These are phyloP conservation scores for Thermophis baileyi DNA, from an alignment of 2,113 vertebrate genomes.

Conservation along the genomic window DNA sequence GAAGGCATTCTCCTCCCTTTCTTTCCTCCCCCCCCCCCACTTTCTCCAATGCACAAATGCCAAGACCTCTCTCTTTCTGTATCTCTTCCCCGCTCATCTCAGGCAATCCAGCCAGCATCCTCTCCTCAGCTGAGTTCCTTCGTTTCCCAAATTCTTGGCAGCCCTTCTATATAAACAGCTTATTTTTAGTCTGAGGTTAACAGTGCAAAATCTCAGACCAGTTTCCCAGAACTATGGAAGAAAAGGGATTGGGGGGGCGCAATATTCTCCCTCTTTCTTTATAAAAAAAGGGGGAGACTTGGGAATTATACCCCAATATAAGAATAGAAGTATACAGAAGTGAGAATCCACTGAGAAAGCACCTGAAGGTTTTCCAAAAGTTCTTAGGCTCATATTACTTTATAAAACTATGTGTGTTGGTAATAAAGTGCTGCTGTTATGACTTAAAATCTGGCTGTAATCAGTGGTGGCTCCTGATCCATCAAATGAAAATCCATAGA, in stretches of 20 bases:
- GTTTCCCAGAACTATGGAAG: constrained; percentile 70
- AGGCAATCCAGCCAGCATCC: constrained; percentile 53
- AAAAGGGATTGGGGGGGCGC: not conserved
- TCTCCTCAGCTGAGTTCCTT: constrained; percentile 53
- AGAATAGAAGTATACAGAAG: not conserved
- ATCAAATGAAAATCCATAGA: not conserved
- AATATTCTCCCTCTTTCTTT: not conserved
- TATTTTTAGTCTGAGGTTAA: constrained; percentile 87
- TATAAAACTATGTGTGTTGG: not conserved
- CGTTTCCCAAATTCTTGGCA: constrained; percentile 80
- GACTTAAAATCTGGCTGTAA: not conserved
- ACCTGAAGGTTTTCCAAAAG: not conserved
- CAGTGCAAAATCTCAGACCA: constrained; percentile 73
- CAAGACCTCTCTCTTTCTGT: not conserved
- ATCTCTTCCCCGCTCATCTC: not conserved
- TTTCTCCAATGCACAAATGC: not conserved
- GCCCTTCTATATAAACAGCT: constrained; percentile 76
- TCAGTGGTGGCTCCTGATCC: not conserved
- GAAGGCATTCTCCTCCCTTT: not conserved
- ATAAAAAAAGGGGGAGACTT: not conserved
- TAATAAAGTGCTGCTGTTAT: not conserved
- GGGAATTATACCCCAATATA: not conserved
- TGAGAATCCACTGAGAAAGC: not conserved
- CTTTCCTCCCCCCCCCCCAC: no score
- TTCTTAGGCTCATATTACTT: not conserved